phyloP scores from a whole-genome alignment of 2,888 invertebrate species.

The Steinernema scapterisci region DNA sequence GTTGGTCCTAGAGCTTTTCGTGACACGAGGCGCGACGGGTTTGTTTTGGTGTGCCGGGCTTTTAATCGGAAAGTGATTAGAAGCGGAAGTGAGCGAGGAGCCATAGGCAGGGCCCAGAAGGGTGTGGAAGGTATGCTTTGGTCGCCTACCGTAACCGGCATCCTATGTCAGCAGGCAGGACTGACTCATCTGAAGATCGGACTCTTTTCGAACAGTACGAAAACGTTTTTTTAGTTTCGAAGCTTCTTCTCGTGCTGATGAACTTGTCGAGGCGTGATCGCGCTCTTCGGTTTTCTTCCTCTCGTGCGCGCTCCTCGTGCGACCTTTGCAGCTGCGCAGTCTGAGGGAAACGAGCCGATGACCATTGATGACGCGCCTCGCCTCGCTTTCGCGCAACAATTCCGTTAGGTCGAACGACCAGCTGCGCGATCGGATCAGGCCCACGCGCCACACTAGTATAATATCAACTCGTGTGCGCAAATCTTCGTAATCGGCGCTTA shows the following conservation, averaged over 20 bases:
- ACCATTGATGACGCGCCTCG: constrained; percentile 29
- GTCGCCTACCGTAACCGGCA: too few species aligned
- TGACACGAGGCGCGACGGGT: constrained; percentile 1
- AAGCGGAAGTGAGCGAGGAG: constrained; percentile 24
- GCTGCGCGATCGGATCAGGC: constrained; percentile 26
- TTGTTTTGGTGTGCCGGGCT: constrained; percentile 1
- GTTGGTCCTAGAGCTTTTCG: constrained; percentile 16
- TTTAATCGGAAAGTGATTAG: constrained; percentile 20
- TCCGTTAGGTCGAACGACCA: constrained; percentile 4
- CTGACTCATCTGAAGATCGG: not conserved
- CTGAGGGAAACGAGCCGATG: not conserved
- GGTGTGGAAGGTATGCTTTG: too few species aligned
- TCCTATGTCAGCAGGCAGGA: too few species aligned
- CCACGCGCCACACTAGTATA: constrained; percentile 12
- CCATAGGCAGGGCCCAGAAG: not conserved
- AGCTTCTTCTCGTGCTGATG: constrained; percentile 17
- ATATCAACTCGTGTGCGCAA: constrained; percentile 28
- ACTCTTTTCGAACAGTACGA: not conserved
- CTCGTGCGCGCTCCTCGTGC: not conserved
- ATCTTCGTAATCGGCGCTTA: constrained; percentile 28
- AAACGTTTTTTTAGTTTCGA: not conserved
- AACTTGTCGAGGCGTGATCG: constrained; percentile 20
- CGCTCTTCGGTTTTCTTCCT: not conserved
- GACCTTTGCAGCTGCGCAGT: constrained; percentile 16
- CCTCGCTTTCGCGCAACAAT: constrained; percentile 5